Base-by-base conservation (phyloP, 2,113 vertebrate species). In the Aspiorhynchus laticeps region DNA sequence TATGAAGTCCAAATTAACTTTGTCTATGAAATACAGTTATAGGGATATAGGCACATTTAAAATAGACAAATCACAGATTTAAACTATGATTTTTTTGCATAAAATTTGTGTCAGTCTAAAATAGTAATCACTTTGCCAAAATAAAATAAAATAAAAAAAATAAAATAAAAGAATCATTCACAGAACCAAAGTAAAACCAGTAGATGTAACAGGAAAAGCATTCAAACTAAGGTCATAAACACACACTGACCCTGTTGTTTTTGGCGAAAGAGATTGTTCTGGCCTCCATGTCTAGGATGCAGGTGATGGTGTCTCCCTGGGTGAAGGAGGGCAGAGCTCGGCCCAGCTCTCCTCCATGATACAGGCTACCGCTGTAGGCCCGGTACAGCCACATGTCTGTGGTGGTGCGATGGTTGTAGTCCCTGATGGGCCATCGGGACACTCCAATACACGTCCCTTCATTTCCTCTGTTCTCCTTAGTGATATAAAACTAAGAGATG, bases 311-410 rank as follows among this genome's bases (percentile, higher is more conserved):
- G 91, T 96, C 95, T 0, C 95, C 95, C 90, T 96, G 95, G 67
- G 95, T 96, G 74, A 96, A 96, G 59, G 95, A 95, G 9, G 95
- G 95, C 89, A 95, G 92, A 0, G 93, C 93, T 28, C 94, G 93
- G n/a, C 94, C 93, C 86, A 95, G 93, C 41, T 96, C 95, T 1
- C 95, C 95, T 14, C 95, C 93, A 3, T 96, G 95, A 88, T 96
- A 96, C 80, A 96, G 92, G 88, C 95, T 96, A 26, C 95, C 95
- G n/a, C 95, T 96, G 82, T 96, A 96, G 38, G 95, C 95, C 0
- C 95, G 94, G 88, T 96, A 96, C 84, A 96, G 91, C 95, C 95
- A 96, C 95, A 96, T 96, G 90, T 96, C 95, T 0, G 94, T 95
- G 87, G 95, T 96, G 86, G 95, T 96, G 26, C 95, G 95, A 87